A percentile compares a stretch with the other conserved stretches of the same genome.
phyloP scores from a whole-genome alignment of 1,140 invertebrate species.

The Plutomurus gul region DNA sequence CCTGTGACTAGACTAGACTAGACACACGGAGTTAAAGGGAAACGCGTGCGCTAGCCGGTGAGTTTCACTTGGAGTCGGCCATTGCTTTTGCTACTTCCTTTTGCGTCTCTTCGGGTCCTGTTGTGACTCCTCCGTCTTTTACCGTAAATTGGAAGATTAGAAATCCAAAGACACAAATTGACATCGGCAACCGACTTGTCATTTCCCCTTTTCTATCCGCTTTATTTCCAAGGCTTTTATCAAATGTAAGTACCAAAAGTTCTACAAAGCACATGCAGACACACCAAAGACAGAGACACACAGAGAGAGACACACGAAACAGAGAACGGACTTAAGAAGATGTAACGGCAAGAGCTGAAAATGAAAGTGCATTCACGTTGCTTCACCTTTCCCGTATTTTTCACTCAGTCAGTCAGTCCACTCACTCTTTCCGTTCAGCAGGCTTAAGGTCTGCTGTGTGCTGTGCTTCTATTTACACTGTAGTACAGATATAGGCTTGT shows the following conservation, averaged over 20 bases:
- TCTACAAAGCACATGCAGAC: background rate
- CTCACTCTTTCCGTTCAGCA: background rate
- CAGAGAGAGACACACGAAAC: no score
- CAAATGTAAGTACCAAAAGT: constrained; percentile 25
- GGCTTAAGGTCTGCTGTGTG: no score
- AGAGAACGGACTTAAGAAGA: no score
- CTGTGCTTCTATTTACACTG: no score
- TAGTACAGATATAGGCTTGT: background rate
- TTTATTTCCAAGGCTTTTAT: constrained; percentile 18
- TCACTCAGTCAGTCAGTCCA: background rate
- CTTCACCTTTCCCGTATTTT: background rate
- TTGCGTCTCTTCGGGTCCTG: constrained; percentile 5
- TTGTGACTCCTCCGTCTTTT: constrained; percentile 29
- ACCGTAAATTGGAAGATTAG: constrained; percentile 43
- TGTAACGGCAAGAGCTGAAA: no score
- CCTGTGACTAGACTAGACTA: background rate
- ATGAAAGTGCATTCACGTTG: no score
- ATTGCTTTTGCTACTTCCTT: constrained; percentile 32
- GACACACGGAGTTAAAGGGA: constrained; percentile 4
- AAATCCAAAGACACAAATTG: constrained; percentile 35
- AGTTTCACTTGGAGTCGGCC: constrained; percentile 17
- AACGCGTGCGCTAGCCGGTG: constrained; percentile 22
- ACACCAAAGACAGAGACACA: background rate
- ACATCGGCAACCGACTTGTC: constrained; percentile 37
- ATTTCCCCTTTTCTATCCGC: constrained; percentile 34